Conservation (phyloP, 2,797 vertebrate species). For the Scarus forsteni region DNA sequence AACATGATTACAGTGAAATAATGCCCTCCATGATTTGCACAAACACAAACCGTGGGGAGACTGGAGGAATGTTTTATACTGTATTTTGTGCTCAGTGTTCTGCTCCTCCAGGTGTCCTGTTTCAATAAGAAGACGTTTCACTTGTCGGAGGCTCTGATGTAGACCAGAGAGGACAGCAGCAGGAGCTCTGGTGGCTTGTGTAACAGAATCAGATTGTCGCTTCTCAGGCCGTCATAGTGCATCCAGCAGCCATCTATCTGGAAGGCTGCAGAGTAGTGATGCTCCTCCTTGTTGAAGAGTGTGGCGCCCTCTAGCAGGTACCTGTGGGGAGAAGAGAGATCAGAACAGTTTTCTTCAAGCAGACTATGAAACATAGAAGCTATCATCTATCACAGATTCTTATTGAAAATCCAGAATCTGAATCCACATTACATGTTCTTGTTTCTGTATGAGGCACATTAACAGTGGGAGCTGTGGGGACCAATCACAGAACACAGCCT, state of each 20-base stretch:
- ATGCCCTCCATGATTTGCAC: neutral
- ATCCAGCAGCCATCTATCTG: conserved; percentile 90
- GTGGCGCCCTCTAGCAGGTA: conserved; percentile 92
- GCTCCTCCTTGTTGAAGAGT: conserved; percentile 91
- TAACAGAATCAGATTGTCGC: conserved; percentile 89
- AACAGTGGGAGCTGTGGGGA: too few relatives aligned
- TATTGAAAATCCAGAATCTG: too few relatives aligned
- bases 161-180: conserved; percentile 89
- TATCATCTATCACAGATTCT: too few relatives aligned
- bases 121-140: conserved; percentile 57
- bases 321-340: conserved; percentile 67
- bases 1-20: conserved; percentile 2
- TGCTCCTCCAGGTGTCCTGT: conserved; percentile 2
- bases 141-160: conserved; percentile 87
- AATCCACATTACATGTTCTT: too few relatives aligned
- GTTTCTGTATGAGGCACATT: too few relatives aligned
- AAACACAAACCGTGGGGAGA: neutral
- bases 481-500: too few relatives aligned
- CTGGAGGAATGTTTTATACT: neutral
- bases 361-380: neutral
- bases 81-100: neutral
- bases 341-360: neutral
- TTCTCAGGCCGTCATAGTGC: conserved; percentile 90
- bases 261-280: conserved; percentile 92
- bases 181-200: conserved; percentile 91